A percentile compares a stretch with the other conserved stretches of the same genome.
phyloP scores from a whole-genome alignment of 35 echinoderm and acorn worm species.

The Holothuria glaberrima region DNA sequence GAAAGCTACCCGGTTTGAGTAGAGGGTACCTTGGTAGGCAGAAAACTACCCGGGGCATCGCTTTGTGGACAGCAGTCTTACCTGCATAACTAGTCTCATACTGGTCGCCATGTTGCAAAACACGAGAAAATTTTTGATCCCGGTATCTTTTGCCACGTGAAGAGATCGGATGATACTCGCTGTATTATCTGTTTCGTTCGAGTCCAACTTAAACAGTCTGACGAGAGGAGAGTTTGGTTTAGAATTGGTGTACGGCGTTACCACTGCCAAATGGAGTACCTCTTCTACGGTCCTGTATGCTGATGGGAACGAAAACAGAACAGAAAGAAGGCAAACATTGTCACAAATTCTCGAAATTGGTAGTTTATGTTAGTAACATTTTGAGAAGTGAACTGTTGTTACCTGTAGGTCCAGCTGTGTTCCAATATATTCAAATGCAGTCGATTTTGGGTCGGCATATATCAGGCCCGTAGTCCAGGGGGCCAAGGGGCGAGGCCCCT shows the following conservation, averaged over 20 bases:
- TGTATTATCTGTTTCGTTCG: conserved; percentile 10
- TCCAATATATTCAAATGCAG: too few species aligned
- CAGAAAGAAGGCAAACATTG: neutral
- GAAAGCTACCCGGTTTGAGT: too few species aligned
- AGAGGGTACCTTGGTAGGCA: too few species aligned
- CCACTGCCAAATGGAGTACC: conserved; percentile 61
- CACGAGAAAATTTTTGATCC: conserved; percentile 48
- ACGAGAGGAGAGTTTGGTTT: conserved; percentile 57
- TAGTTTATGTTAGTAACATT: neutral
- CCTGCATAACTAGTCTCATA: conserved; percentile 67
- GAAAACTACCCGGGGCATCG: too few species aligned
- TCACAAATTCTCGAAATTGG: neutral
- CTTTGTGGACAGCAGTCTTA: neutral
- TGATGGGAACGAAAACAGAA: neutral
- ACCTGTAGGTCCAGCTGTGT: too few species aligned
- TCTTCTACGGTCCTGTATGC: conserved; percentile 84
- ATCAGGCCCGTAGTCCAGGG: too few species aligned
- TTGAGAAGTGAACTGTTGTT: neutral
- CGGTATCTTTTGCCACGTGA: conserved; percentile 61
- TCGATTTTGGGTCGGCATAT: too few species aligned
- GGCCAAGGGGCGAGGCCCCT: too few species aligned
- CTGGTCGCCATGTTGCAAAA: conserved; percentile 69
- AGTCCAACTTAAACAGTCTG: conserved; percentile 57
- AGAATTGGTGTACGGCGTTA: neutral
- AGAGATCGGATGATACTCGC: conserved; percentile 53